Conservation (phyloP, 2,113 vertebrate genomes). For the Pao palembangensis region DNA sequence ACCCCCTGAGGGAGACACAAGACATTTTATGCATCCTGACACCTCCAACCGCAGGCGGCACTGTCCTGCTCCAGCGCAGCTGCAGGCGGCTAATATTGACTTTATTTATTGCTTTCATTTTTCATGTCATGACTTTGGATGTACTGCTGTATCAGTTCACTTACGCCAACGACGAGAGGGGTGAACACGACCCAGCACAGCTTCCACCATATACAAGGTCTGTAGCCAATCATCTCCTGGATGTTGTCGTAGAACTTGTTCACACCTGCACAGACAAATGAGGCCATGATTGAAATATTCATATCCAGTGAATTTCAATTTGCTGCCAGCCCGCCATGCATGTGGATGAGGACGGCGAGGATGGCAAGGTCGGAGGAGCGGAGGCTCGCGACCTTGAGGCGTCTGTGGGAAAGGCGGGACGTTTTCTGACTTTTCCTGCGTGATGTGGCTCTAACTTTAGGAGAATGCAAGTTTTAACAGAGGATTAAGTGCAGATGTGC, state of each 20-base stretch:
- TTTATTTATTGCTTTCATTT: slow-evolving; percentile 60
- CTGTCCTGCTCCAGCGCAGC: slow-evolving; percentile 33
- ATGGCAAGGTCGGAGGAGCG: not conserved
- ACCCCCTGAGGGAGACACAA: slow-evolving; percentile 84
- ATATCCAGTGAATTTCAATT: slow-evolving; percentile 63
- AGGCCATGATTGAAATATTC: slow-evolving; percentile 57
- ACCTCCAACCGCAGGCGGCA: slow-evolving; percentile 31
- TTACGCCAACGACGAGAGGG: slow-evolving; percentile 93
- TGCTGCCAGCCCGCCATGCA: slow-evolving; percentile 49
- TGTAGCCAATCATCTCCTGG: slow-evolving; percentile 97
- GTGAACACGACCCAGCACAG: slow-evolving; percentile 98
- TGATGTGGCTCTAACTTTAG: not conserved
- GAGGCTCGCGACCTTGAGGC: slow-evolving; percentile 47
- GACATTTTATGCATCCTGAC: slow-evolving; percentile 61
- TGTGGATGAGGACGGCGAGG: slow-evolving; percentile 45
- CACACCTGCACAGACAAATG: slow-evolving; percentile 79
- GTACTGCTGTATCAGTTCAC: slow-evolving; percentile 58
- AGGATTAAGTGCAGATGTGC: not conserved
- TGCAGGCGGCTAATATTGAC: slow-evolving; percentile 60
- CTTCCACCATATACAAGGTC: slow-evolving; percentile 97
- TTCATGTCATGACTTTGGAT: slow-evolving; percentile 51
- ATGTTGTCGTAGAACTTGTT: slow-evolving; percentile 98
- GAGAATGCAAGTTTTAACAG: not conserved
- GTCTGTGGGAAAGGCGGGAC: not conserved
- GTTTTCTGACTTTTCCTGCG: not conserved